Evolutionary conservation across 1,140 invertebrate genomes (phyloP).

Genomic region (Penaeus vannamei): DNA sequence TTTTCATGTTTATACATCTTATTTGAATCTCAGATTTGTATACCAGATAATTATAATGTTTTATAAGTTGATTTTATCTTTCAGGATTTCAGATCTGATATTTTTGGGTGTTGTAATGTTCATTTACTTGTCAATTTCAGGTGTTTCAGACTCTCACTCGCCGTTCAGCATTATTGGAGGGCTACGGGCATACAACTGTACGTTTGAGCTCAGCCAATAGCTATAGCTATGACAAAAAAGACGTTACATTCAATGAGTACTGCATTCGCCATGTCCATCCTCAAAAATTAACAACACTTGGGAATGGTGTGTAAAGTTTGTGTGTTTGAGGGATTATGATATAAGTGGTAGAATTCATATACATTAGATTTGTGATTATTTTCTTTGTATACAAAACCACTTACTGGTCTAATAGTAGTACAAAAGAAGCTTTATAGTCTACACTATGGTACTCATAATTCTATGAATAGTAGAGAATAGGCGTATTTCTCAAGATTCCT

Average conservation of each 20-base stretch:
- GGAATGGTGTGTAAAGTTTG: constrained; percentile 61
- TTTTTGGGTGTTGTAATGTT: not conserved
- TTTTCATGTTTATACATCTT: no score
- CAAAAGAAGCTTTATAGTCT: no score
- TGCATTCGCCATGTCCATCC: constrained; percentile 56
- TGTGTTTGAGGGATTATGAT: not conserved
- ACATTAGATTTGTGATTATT: no score
- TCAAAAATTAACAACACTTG: constrained; percentile 56
- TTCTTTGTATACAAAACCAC: no score
- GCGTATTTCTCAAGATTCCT: not conserved
- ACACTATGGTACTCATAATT: no score
- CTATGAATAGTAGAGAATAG: no score
- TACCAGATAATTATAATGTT: no score
- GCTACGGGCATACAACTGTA: constrained; percentile 58
- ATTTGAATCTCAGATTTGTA: no score
- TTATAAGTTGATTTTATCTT: no score
- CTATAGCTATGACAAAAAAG: constrained; percentile 67
- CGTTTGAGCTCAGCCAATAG: constrained; percentile 68
- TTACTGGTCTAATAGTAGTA: no score
- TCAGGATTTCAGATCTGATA: no score
- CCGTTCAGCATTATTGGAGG: constrained; percentile 34
- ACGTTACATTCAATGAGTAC: constrained; percentile 63
- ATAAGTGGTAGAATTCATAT: no score
- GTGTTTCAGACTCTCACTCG: constrained; percentile 50
- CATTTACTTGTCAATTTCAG: constrained; percentile 18